A percentile compares a stretch with the other conserved stretches of the same genome.
Evolutionary conservation across 1,140 invertebrate species (phyloP).

Genomic region (roundworm (Caenorhabditis elegans)): WBcel235 BX284606.5:13637501-13638000

Average conservation of each 20-base stretch:
- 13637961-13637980: too few species aligned
- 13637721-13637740: slow-evolving; percentile 10
- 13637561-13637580: neutral
- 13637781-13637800: neutral
- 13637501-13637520: too few species aligned
- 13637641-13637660: slow-evolving; percentile 2
- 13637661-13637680: neutral
- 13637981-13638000: too few species aligned
- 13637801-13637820: neutral
- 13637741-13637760: neutral
- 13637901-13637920: too few species aligned
- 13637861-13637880: neutral
- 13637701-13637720: neutral
- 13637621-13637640: neutral
- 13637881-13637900: neutral
- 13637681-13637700: neutral
- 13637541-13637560: neutral
- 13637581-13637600: neutral
- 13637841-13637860: neutral
- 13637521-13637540: too few species aligned
- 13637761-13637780: neutral
- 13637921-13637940: too few species aligned
- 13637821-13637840: neutral
- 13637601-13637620: neutral
- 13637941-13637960: too few species aligned